These are phyloP conservation scores for Dasysyrphus tricinctus DNA, from an alignment of 2,888 invertebrate species.

Conservation along the genomic window DNA sequence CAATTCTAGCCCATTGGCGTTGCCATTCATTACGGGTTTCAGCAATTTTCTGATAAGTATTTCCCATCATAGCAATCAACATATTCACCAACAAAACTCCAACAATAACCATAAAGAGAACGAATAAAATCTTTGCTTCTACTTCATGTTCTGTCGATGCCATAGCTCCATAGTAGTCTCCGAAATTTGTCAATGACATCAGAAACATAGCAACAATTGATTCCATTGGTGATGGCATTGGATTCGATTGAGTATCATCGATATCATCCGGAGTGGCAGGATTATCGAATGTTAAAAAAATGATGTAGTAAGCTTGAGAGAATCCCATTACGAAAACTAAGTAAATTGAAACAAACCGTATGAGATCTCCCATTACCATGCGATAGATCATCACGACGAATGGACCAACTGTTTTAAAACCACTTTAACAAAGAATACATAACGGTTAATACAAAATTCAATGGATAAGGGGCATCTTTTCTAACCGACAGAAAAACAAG, in stretches of 20 bases:
- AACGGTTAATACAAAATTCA: too few species aligned
- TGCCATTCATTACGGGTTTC: conserved; percentile 99
- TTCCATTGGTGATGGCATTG: conserved; percentile 96
- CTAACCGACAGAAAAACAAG: conserved; percentile 96
- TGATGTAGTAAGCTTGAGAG: conserved; percentile 97
- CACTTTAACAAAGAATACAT: conserved; percentile 86
- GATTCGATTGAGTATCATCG: conserved; percentile 92
- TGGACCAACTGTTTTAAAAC: conserved; percentile 98
- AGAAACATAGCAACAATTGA: conserved; percentile 99
- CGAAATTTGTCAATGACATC: conserved; percentile 98
- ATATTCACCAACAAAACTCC: conserved; percentile 97
- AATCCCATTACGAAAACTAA: conserved; percentile 98
- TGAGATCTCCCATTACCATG: conserved; percentile 98
- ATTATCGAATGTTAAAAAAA: conserved; percentile 94
- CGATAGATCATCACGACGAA: conserved; percentile 99
- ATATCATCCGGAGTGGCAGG: conserved; percentile 92
- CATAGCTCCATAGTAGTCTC: conserved; percentile 96
- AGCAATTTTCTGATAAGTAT: conserved; percentile 98
- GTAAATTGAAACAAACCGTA: conserved; percentile 98
- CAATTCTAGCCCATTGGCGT: conserved; percentile 98
- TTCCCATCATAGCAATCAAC: conserved; percentile 99
- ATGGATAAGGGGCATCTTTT: background rate
- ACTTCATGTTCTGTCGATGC: conserved; percentile 94
- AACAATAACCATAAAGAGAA: conserved; percentile 98
- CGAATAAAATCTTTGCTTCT: conserved; percentile 95